These are phyloP conservation scores for Diadumene lineata DNA, from an alignment of 92 coral and sea anemone species.

Conservation along the genomic window DNA sequence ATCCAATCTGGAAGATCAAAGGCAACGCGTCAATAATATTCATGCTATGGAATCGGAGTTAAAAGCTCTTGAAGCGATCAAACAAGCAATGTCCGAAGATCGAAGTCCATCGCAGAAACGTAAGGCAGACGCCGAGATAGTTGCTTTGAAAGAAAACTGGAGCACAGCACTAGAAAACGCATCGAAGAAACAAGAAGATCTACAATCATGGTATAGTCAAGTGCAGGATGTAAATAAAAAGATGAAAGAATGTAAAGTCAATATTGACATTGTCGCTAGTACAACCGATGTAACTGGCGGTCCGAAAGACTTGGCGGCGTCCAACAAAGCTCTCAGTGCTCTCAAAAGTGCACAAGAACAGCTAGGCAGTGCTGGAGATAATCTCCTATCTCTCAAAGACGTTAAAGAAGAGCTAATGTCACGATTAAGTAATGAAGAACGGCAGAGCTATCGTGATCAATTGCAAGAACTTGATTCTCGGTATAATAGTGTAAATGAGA, in stretches of 20 bases:
- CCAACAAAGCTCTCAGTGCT: slow-evolving; percentile 49
- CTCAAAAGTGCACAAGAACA: slow-evolving; percentile 52
- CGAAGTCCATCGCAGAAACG: slow-evolving; percentile 36
- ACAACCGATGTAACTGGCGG: slow-evolving; percentile 19
- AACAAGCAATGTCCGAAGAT: slow-evolving; percentile 24
- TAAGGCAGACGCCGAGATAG: slow-evolving; percentile 30
- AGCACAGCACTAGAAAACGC: slow-evolving; percentile 28
- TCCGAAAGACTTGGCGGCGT: slow-evolving; percentile 41
- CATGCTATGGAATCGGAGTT: slow-evolving; percentile 43
- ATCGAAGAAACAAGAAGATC: slow-evolving; percentile 32
- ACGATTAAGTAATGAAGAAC: slow-evolving; percentile 40
- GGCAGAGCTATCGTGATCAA: slow-evolving; percentile 29
- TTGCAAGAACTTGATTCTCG: slow-evolving; percentile 37
- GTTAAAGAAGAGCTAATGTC: slow-evolving; percentile 37
- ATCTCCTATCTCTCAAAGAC: slow-evolving; percentile 35
- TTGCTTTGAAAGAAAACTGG: slow-evolving; percentile 48
- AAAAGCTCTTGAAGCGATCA: slow-evolving; percentile 36
- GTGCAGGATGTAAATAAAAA: slow-evolving; percentile 48
- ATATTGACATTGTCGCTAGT: slow-evolving; percentile 35
- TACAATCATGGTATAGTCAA: slow-evolving; percentile 48
- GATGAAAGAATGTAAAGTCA: slow-evolving; percentile 35
- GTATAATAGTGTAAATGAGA: slow-evolving; percentile 22
- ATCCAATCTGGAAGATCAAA: slow-evolving; percentile 15
- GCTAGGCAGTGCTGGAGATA: slow-evolving; percentile 43
- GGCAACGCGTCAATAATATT: slow-evolving; percentile 24